Evolutionary conservation across 2,113 vertebrate species (phyloP).

Genomic region (Aramus guarauna): DNA sequence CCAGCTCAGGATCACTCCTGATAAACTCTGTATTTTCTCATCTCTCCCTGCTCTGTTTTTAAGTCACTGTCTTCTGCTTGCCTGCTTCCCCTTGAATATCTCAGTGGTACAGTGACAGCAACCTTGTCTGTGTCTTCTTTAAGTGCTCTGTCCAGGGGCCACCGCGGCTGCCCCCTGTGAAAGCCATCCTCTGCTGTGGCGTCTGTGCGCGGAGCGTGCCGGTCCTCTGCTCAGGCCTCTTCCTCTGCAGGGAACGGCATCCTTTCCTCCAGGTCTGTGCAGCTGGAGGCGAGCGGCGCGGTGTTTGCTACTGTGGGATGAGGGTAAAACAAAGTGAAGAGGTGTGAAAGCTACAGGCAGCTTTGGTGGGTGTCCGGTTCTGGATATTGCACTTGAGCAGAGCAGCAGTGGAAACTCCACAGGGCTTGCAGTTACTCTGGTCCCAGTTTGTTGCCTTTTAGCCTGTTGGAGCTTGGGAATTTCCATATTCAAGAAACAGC

Average conservation of each 20-base stretch:
- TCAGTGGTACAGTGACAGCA: neutral
- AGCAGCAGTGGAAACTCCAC: neutral
- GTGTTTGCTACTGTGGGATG: neutral
- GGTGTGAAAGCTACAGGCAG: neutral
- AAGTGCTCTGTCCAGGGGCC: neutral
- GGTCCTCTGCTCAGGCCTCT: neutral
- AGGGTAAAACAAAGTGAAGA: neutral
- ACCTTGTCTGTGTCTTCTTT: neutral
- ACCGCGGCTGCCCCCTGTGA: neutral
- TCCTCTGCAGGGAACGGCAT: neutral
- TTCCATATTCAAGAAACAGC: neutral
- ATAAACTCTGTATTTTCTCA: neutral
- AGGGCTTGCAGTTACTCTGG: neutral
- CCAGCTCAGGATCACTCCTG: neutral
- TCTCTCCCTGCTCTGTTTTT: neutral
- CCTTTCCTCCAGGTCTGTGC: neutral
- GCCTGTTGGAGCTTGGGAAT: neutral
- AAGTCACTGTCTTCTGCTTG: neutral
- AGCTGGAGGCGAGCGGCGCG: rapidly evolving
- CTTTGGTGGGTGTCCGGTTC: rapidly evolving
- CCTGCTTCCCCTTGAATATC: neutral
- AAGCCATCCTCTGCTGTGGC: neutral
- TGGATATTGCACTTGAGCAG: neutral
- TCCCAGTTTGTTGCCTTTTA: neutral
- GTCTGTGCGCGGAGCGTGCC: neutral